These are phyloP conservation scores for Tenthredo mesomela DNA, from an alignment of 2,888 invertebrate species.

Conservation along the genomic window DNA sequence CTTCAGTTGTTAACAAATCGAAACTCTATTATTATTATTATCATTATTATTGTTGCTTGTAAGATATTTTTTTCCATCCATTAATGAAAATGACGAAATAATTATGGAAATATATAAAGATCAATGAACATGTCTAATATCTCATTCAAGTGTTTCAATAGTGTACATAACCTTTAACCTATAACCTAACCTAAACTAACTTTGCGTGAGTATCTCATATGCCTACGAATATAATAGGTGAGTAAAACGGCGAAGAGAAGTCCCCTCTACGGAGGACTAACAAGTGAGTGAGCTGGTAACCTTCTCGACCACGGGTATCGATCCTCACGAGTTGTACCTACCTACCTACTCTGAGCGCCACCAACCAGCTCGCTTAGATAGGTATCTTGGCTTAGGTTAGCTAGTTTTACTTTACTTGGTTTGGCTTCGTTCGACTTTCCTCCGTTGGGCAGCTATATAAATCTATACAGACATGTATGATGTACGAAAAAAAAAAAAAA, in stretches of 20 bases:
- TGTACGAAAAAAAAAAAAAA: neutral
- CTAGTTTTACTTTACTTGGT: neutral
- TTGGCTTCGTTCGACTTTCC: neutral
- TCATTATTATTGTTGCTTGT: neutral
- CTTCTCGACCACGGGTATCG: conserved; percentile 39
- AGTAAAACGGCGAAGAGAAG: neutral
- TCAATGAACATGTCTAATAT: neutral
- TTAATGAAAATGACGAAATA: too few species aligned
- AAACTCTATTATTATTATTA: neutral
- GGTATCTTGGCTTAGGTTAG: conserved; percentile 28
- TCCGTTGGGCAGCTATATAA: neutral
- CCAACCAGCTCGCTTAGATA: conserved; percentile 21
- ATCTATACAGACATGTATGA: neutral
- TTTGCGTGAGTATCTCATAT: neutral
- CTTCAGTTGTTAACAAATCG: neutral
- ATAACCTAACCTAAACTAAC: neutral
- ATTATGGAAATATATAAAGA: too few species aligned
- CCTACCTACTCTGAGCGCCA: conserved; percentile 4
- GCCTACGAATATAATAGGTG: neutral
- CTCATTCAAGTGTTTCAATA: neutral
- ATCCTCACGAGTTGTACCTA: neutral
- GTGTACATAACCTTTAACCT: too few species aligned
- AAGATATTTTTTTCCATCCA: neutral
- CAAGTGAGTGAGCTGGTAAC: conserved; percentile 22
- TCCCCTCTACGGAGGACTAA: neutral